Evolutionary conservation across 2,888 invertebrate genomes (phyloP), one percentile per base, ranked within the genome.

Genomic region (Drosophila cognata): DNA sequence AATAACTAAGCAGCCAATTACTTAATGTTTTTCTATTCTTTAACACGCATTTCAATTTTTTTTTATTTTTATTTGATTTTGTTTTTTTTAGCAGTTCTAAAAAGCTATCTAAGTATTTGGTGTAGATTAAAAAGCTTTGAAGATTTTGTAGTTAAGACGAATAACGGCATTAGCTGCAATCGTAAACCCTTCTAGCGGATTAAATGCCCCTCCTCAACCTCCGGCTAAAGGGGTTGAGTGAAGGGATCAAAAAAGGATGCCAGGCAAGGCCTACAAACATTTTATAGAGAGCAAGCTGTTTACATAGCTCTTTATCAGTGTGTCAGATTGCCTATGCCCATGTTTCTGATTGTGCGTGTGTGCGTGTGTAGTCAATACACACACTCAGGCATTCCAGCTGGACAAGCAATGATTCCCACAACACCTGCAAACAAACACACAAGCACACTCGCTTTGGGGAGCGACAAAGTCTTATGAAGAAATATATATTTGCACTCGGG

Each of bases 211-310:
- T 7, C 4, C 46, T 3, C 13, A 13, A 6, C 13, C 6, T 21
- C 21, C 3, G 4, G 36, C 38, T 31, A 55, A 59, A 62, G 57
- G 38, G 59, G 64, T 58, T 62, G 62, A 51, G 72, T 13, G 57
- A 64, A 64, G 78, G 81, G 76, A 82, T 87, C 78, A 84, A 78
- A 84, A 84, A 82, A 70, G 79, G 81, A 78, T 80, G 79, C 79
- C 55, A 78, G 79, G 76, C 55, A 72, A 56, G 64, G 65, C 71
- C 71, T 64, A 70, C 64, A 82, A 59, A 51, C 46, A 66, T 72
- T 79, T 84, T 77, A 65, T 71, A 59, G 77, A 77, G 62, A 71
- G 35, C 69, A 72, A 71, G 65, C 81, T 76, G 77, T 79, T 74
- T 79, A 56, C 67, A 64, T 71, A 69, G 53, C 55, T 13, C 56